phyloP scores from a whole-genome alignment of 1,140 invertebrate genomes.

The Nautilus pompilius region DNA sequence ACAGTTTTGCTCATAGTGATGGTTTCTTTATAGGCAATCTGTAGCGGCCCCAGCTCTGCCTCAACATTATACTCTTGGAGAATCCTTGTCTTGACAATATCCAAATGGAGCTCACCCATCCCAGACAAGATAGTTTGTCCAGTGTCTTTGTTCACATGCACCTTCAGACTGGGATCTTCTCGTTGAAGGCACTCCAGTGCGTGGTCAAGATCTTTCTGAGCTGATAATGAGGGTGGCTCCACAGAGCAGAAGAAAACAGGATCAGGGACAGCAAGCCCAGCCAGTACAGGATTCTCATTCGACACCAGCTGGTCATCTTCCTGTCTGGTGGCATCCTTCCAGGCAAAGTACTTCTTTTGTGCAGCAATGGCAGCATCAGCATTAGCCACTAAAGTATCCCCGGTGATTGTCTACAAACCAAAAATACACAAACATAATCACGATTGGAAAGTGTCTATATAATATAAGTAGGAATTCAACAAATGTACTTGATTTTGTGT shows the following conservation, averaged over 20 bases:
- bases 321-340: constrained; percentile 7
- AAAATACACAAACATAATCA: too few relatives aligned
- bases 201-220: constrained; percentile 73
- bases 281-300: constrained; percentile 53
- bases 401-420: constrained; percentile 67
- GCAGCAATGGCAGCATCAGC: constrained; percentile 55
- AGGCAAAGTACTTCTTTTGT: constrained; percentile 16
- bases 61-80: constrained; percentile 83
- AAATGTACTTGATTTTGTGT: too few relatives aligned
- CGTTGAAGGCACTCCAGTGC: constrained; percentile 81
- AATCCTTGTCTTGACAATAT: constrained; percentile 73
- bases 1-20: constrained; percentile 55
- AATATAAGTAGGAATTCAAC: too few relatives aligned
- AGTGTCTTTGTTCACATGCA: constrained; percentile 64
- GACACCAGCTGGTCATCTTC: too few relatives aligned
- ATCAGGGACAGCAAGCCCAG: constrained; percentile 73
- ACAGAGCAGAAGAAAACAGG: constrained; percentile 97
- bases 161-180: constrained; percentile 91
- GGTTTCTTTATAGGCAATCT: constrained; percentile 89
- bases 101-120: constrained; percentile 97
- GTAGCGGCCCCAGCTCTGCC: constrained; percentile 86
- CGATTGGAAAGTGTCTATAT: too few relatives aligned
- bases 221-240: constrained; percentile 79
- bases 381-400: constrained; percentile 77
- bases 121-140: constrained; percentile 77